Evolutionary conservation across 2,113 vertebrate species (phyloP), one percentile per base, ranked within the genome.

Genomic region (Lycaon pictus): DNA sequence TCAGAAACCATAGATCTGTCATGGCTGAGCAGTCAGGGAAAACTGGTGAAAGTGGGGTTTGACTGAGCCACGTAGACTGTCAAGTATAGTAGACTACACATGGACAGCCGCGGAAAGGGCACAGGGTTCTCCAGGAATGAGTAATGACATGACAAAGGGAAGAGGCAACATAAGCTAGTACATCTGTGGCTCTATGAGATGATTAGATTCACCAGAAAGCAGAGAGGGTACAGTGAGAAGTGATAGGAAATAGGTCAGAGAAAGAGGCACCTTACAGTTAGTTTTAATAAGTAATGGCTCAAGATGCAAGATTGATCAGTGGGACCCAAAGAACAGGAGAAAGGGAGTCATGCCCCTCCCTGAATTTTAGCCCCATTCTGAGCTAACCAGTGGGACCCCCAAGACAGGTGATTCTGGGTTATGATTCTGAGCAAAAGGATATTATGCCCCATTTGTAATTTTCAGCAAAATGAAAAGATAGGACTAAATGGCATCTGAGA

Each of bases 391-490:
- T 27, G n/a, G 81, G 82, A 93, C 58, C 2, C 11, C 53, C 23
- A 85, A 25, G 16, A 74, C 5, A 53, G 48, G 58, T 51, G 25
- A 74, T 87, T 80, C 94, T 67, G 15, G 25, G 19, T 20, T 80
- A 56, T 15, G 35, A 97, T 85, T 97, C 76, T 71, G 32, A 12
- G 29, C 9, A 86, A 98, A 85, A 69, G 15, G 23, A 74, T 37
- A 91, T 74, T 95, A 94, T 93, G 67, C 72, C 11, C 74, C 58
- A 82, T 72, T 56, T 94, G 35, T 86, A 62, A 95, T 90, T 94
- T 51, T 58, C 53, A 51, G 11, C 51, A 83, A 93, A 85, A 91
- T 67, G 56, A 93, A 95, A 93, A 96, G 32, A 69, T 35, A 93
- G 5, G 27, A 79, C 60, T 69, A 91, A 89, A 88, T 86, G 55